Conservation (phyloP, 2,888 invertebrate genomes). For the Trichacis sp. region DNA sequence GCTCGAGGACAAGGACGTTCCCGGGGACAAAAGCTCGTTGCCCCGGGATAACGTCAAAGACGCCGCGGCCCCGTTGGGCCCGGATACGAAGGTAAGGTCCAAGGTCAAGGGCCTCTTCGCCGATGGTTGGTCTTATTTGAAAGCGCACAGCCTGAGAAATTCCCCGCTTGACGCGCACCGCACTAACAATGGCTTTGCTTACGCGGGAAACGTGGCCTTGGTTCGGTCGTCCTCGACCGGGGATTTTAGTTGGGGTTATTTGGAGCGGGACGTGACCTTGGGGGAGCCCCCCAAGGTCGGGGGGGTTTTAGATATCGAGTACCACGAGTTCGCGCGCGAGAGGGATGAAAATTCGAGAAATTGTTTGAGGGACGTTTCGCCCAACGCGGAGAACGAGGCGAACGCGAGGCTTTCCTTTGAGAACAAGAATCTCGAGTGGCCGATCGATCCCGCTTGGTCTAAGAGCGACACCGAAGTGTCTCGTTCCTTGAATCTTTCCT, state of each 20-base stretch:
- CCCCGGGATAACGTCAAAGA: slow-evolving; percentile 28
- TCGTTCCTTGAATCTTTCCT: slow-evolving; percentile 32
- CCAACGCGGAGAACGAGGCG: slow-evolving; percentile 51
- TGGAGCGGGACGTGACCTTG: slow-evolving; percentile 11
- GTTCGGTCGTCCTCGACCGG: slow-evolving; percentile 27
- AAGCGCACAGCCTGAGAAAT: slow-evolving; percentile 34
- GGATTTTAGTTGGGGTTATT: slow-evolving; percentile 7
- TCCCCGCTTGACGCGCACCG: slow-evolving; percentile 51
- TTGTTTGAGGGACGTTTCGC: slow-evolving; percentile 41
- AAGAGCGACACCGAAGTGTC: slow-evolving; percentile 47
- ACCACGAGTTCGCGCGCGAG: slow-evolving; percentile 45
- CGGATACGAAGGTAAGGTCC: slow-evolving; percentile 65
- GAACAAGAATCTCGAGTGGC: slow-evolving; percentile 35
- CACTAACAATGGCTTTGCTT: slow-evolving; percentile 33
- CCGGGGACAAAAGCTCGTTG: too few relatives aligned
- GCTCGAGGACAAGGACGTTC: too few relatives aligned
- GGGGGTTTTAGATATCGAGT: slow-evolving; percentile 9
- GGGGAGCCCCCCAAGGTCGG: slow-evolving; percentile 1
- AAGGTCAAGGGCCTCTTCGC: slow-evolving; percentile 61
- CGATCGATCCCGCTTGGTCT: slow-evolving; percentile 27
- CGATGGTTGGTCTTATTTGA: slow-evolving; percentile 53
- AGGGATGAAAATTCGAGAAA: slow-evolving; percentile 55
- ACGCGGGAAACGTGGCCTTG: slow-evolving; percentile 18
- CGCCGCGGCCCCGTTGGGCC: slow-evolving; percentile 33
- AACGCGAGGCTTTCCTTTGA: slow-evolving; percentile 53